Base-by-base conservation (phyloP, 1,140 invertebrate genomes). In the Chelonus insularis region DNA sequence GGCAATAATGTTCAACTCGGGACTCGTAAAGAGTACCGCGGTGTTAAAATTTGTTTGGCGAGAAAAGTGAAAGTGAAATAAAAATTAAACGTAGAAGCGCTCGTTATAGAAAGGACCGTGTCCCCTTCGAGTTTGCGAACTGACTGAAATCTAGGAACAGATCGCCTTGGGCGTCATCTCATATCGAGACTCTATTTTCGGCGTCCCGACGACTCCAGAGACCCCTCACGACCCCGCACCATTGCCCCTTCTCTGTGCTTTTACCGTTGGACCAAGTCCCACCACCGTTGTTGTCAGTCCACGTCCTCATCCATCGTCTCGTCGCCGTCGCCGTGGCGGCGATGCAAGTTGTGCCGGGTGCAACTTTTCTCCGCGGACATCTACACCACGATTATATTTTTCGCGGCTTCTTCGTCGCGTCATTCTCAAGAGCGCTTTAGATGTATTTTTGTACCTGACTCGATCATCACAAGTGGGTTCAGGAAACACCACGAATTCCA, bases 81-180 rank as follows among this genome's bases (percentile, higher is more conserved):
- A 16, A 4, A 37, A 6, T 8, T 36, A 55, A 2, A 25, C 18
- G 47, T 23, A 25, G 16, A 32, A 41, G 11, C 1, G 63, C 41
- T 52, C 39, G n/a, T 37, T 21, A 11, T 1, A 16, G 29, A 55
- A 60, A 72, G 67, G 65, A 60, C 72, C 63, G 73, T 72, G 68
- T 75, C 63, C 69, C 76, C 76, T 74, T 75, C 76, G 78, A 77
- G 79, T 78, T 79, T 81, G 75, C 76, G 71, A 81, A 81, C 77
- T 80, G 75, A 82, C 80, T 82, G 79, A 82, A 82, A 82, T 79
- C 78, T 81, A 79, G 76, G 73, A 80, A 74, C 74, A 73, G 68
- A 64, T 64, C 68, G 72, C 70, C 74, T 76, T 75, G 80, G 79
- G 78, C 76, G 71, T 80, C 78, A 76, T 80, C 61, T 68, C 79